phyloP scores from a whole-genome alignment of 2,113 vertebrate species.

The Apteryx owenii region DNA sequence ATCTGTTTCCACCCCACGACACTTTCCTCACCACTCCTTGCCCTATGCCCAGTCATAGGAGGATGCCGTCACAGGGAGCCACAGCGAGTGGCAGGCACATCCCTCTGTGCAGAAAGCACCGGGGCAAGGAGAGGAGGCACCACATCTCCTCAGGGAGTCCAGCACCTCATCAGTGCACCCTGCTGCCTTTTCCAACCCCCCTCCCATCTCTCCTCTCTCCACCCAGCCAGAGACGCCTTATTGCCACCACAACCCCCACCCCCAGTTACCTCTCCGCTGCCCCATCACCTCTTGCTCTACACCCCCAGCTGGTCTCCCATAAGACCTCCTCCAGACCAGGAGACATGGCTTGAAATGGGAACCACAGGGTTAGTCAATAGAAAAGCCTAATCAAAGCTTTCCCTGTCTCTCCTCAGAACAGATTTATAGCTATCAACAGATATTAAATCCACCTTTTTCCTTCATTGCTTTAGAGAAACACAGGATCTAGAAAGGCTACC shows the following conservation, averaged over 20 bases:
- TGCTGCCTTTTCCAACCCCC: too few relatives aligned
- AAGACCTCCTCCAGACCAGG: background rate
- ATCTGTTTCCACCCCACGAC: background rate
- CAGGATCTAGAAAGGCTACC: background rate
- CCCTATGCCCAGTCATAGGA: background rate
- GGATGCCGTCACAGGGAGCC: too few relatives aligned
- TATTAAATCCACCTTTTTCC: background rate
- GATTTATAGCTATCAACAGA: background rate
- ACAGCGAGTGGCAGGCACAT: too few relatives aligned
- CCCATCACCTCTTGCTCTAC: too few relatives aligned
- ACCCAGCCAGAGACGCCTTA: too few relatives aligned
- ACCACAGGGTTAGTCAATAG: background rate
- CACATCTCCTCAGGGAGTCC: too few relatives aligned
- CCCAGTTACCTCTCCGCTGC: too few relatives aligned
- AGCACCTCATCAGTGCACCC: too few relatives aligned
- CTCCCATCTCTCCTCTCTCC: too few relatives aligned
- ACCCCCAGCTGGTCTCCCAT: background rate
- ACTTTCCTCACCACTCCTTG: background rate
- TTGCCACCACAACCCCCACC: too few relatives aligned
- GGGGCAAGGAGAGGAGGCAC: too few relatives aligned
- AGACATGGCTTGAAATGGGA: background rate
- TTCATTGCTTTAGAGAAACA: background rate
- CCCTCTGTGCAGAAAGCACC: too few relatives aligned
- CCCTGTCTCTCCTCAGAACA: background rate
- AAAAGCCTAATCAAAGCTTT: background rate